Base-by-base conservation (phyloP, 2,888 invertebrate genomes). In the Philereme vetulata region DNA sequence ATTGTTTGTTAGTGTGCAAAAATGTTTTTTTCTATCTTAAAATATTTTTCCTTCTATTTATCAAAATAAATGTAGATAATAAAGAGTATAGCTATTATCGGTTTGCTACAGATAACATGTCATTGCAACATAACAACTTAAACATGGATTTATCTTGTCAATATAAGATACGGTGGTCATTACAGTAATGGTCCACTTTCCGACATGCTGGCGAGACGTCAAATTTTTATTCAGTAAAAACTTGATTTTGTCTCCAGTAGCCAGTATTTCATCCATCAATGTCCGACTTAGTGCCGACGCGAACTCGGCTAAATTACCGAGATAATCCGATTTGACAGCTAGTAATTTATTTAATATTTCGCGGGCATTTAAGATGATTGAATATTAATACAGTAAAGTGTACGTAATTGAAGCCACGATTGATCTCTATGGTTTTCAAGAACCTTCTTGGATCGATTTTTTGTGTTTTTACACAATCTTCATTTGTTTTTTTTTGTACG, bases 341-440 rank as follows among this genome's bases (percentile, higher is more conserved):
- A 35, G 61, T 57, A 57, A 62, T 56, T 62, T 57, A 53, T 57
- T 11, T 50, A 46, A 51, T 53, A 50, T 50, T 49, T 33, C 42
- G 53, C 43, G 38, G 44, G 40, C 47, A 52, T 35, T 36, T n/a
- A 34, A 4, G 63, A 51, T 4, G 93, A 93, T 44, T 80, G 71
- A 0, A 85, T n/a, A 9, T 1, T 36, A 36, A 36, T 36, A 42
- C 4, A 8, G 8, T n/a, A 42, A 42, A 7, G 4, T 45, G 11
- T 3, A 45, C 6, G 21, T 21, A 21, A 21, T 2, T 21, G 21
- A 21, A 21, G 21, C 21, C 21, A 21, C 21, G 21, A 21, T 21
- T 21, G 21, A 21, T 21, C 21, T 21, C 1, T 21, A 1, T 21
- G 21, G 21, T 21, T 21, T 21, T 21, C 21, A 21, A 21, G 21